These are phyloP conservation scores for Rhyzopertha dominica DNA, from an alignment of 1,140 invertebrate genomes.

Conservation along the genomic window DNA sequence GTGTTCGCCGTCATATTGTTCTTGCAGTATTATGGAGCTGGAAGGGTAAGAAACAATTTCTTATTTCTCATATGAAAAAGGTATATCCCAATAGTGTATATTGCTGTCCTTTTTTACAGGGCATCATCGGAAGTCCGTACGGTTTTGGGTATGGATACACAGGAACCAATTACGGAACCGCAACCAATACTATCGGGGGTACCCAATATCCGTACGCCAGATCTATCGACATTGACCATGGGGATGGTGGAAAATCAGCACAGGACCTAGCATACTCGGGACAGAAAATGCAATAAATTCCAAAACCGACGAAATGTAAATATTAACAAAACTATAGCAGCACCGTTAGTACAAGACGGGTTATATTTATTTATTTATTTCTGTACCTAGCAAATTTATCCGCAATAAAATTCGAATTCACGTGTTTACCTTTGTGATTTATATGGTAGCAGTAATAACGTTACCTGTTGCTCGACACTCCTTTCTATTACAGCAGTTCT, in stretches of 20 bases:
- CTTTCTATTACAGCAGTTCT: too few species aligned
- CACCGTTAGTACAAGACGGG: too few species aligned
- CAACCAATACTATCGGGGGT: constrained; percentile 20
- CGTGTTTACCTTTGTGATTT: too few species aligned
- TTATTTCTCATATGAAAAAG: background rate
- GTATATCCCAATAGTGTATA: background rate
- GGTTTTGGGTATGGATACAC: background rate
- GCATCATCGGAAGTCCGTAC: background rate
- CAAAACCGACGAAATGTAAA: too few species aligned
- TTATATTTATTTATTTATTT: too few species aligned
- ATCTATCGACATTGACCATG: constrained; percentile 18
- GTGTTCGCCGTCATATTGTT: constrained; percentile 61
- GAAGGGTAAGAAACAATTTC: constrained; percentile 33
- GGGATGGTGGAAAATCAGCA: background rate
- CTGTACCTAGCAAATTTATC: too few species aligned
- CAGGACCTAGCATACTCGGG: constrained; percentile 11
- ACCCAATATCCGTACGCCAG: constrained; percentile 30
- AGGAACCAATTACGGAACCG: constrained; percentile 13
- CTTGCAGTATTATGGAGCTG: constrained; percentile 59
- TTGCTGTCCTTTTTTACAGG: background rate
- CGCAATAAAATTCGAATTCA: too few species aligned
- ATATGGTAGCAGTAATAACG: too few species aligned
- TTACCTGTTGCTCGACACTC: too few species aligned
- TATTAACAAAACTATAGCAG: too few species aligned
- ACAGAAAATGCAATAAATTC: too few species aligned